Evolutionary conservation across 2,888 invertebrate species (phyloP).

Genomic region (Epirrita christyi): DNA sequence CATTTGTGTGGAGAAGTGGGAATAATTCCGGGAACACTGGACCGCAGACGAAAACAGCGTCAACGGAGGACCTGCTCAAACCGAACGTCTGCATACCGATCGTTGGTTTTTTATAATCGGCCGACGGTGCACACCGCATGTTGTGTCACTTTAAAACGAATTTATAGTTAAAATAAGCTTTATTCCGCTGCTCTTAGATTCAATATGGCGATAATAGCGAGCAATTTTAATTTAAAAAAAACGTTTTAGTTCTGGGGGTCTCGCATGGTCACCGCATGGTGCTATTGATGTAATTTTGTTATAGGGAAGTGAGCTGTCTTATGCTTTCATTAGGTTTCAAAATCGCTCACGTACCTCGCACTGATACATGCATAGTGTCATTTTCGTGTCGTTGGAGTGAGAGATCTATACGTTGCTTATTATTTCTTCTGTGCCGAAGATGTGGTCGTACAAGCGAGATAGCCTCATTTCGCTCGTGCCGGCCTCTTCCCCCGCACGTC

Average conservation of each 20-base stretch:
- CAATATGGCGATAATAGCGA: background rate
- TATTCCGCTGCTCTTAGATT: slow-evolving; percentile 6
- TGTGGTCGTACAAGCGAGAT: slow-evolving; percentile 59
- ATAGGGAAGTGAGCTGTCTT: background rate
- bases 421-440: slow-evolving; percentile 31
- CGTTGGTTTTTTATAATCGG: slow-evolving; percentile 81
- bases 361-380: slow-evolving; percentile 2
- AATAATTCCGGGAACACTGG: slow-evolving; percentile 68
- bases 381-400: slow-evolving; percentile 14
- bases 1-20: slow-evolving; percentile 53
- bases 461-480: slow-evolving; percentile 56
- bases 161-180: slow-evolving; percentile 10
- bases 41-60: slow-evolving; percentile 84
- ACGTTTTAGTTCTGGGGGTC: background rate
- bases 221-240: background rate
- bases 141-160: slow-evolving; percentile 13
- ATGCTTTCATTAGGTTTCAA: background rate
- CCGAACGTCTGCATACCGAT: slow-evolving; percentile 85
- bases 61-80: slow-evolving; percentile 83
- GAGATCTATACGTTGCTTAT: slow-evolving; percentile 12
- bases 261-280: slow-evolving; percentile 5
- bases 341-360: background rate
- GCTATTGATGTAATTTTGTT: background rate
- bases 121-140: slow-evolving; percentile 59
- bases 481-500: slow-evolving; percentile 73